Percentiles rank a stretch among this genome's conserved stretches.
Conservation (phyloP, 2,888 invertebrate genomes). For the Corbicula japonica region DNA sequence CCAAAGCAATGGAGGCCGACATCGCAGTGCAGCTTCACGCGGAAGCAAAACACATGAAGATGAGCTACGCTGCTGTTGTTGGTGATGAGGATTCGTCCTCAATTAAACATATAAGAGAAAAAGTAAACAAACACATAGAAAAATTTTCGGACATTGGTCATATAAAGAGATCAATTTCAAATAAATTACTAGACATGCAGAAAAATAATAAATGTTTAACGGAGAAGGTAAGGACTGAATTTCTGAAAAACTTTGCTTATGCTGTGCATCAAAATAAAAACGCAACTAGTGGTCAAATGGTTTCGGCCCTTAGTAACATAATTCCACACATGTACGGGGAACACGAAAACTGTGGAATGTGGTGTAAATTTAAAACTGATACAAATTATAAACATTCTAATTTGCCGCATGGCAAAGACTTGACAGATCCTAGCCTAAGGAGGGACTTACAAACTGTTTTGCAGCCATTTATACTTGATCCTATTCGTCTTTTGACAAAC, state of each 20-base stretch:
- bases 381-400: not conserved
- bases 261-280: not conserved
- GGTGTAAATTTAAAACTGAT: not conserved
- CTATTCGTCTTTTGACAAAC: not conserved
- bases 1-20: not conserved
- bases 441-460: not conserved
- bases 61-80: not conserved
- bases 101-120: not conserved
- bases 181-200: not conserved
- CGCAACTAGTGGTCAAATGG: not conserved
- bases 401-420: not conserved
- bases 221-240: not conserved
- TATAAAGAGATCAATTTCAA: constrained; percentile 2
- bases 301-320: too few species aligned
- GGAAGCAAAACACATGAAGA: not conserved
- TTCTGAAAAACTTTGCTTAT: not conserved
- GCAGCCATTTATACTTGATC: not conserved
- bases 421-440: not conserved
- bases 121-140: not conserved
- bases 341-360: not conserved
- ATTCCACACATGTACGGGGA: not conserved
- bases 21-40: not conserved
- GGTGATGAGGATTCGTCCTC: not conserved
- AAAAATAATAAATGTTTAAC: not conserved
- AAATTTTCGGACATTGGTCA: not conserved